These are phyloP conservation scores for Endotricha flammealis DNA, from an alignment of 2,888 invertebrate species.

Conservation along the genomic window DNA sequence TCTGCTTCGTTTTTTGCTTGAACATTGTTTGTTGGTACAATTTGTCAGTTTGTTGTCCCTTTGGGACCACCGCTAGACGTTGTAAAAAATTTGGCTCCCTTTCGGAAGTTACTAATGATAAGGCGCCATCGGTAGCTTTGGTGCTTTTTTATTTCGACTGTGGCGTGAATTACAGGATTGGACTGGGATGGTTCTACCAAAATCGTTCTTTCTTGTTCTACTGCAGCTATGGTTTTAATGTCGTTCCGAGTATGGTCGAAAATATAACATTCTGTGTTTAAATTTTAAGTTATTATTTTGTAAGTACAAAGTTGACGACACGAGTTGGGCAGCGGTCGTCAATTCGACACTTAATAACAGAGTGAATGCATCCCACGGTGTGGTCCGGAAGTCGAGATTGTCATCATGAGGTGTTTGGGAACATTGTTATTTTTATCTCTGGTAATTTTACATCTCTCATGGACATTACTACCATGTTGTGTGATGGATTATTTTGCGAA, in stretches of 20 bases:
- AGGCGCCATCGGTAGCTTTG: slow-evolving; percentile 71
- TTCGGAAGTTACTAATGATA: slow-evolving; percentile 75
- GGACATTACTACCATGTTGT: slow-evolving; percentile 33
- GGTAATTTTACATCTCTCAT: too few species aligned
- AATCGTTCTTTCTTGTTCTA: slow-evolving; percentile 16
- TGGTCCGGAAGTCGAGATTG: slow-evolving; percentile 69
- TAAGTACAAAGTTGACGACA: slow-evolving; percentile 46
- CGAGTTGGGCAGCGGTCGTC: slow-evolving; percentile 42
- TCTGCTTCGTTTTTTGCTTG: slow-evolving; percentile 34
- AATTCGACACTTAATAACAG: slow-evolving; percentile 50
- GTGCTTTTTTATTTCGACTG: slow-evolving; percentile 39
- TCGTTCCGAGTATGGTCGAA: too few species aligned
- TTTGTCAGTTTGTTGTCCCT: slow-evolving; percentile 72
- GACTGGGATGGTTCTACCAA: slow-evolving; percentile 22
- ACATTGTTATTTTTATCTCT: slow-evolving; percentile 51
- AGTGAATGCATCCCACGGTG: slow-evolving; percentile 41
- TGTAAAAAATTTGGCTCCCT: slow-evolving; percentile 54
- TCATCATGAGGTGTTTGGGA: slow-evolving; percentile 48
- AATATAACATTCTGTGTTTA: neutral
- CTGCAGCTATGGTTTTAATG: slow-evolving; percentile 15
- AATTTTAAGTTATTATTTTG: slow-evolving; percentile 25
- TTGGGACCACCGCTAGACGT: slow-evolving; percentile 52
- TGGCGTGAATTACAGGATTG: slow-evolving; percentile 43
- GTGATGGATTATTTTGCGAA: slow-evolving; percentile 6
- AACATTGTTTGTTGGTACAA: slow-evolving; percentile 63